Evolutionary conservation across 2,113 vertebrate species (phyloP).

Genomic region (Hemiprocne comata): DNA sequence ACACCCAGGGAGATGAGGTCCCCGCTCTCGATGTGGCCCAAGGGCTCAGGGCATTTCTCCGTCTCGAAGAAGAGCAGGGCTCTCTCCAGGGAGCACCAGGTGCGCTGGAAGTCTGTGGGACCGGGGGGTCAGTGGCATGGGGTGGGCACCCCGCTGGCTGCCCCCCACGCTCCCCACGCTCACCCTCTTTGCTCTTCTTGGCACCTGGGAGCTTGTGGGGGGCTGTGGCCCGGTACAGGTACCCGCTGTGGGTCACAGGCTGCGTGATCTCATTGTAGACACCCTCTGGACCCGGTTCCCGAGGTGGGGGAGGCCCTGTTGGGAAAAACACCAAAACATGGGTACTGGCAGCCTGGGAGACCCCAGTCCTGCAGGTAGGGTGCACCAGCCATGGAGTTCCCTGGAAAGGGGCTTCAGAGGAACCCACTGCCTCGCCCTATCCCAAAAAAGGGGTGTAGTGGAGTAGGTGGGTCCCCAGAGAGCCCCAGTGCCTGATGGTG

Average conservation of each 20-base stretch:
- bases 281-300: neutral
- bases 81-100: slow-evolving; percentile 87
- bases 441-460: neutral
- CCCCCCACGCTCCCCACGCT: neutral
- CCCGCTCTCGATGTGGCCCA: slow-evolving; percentile 76
- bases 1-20: slow-evolving; percentile 87
- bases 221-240: slow-evolving; percentile 82
- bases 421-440: accelerated
- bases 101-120: slow-evolving; percentile 84
- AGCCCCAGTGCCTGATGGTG: neutral
- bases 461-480: accelerated
- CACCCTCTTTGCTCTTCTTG: slow-evolving; percentile 85
- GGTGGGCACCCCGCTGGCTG: neutral
- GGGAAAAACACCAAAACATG: neutral
- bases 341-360: no score
- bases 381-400: neutral
- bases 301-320: neutral
- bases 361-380: neutral
- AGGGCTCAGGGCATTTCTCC: slow-evolving; percentile 77
- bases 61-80: slow-evolving; percentile 83
- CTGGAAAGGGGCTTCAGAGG: neutral
- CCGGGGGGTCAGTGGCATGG: accelerated
- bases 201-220: slow-evolving; percentile 74
- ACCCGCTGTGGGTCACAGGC: slow-evolving; percentile 84
- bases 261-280: slow-evolving; percentile 96